phyloP scores from a whole-genome alignment of 2,113 vertebrate genomes.

The Megalops atlanticus region DNA sequence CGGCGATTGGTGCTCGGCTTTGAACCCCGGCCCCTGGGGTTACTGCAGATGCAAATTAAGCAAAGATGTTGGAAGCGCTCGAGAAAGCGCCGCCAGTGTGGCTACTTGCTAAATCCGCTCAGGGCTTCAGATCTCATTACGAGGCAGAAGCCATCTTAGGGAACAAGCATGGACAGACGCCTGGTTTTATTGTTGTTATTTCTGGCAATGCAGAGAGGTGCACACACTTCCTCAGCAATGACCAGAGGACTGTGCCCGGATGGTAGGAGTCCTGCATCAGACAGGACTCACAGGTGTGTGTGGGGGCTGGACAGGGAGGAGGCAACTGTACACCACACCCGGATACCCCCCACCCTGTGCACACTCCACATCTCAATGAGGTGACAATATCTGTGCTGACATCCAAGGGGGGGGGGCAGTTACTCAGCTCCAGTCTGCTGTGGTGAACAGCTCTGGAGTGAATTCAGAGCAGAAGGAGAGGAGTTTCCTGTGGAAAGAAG shows the following conservation, averaged over 20 bases:
- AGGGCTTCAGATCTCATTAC: constrained; percentile 67
- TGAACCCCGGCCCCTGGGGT: constrained; percentile 34
- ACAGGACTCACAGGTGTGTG: constrained; percentile 66
- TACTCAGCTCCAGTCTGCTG: no score
- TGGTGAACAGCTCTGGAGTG: no score
- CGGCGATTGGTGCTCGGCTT: background rate
- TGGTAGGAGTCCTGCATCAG: constrained; percentile 68
- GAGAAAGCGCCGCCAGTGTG: constrained; percentile 38
- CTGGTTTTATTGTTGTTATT: constrained; percentile 78
- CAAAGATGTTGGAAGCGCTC: constrained; percentile 54
- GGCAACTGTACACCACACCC: constrained; percentile 61
- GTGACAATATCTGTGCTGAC: no score
- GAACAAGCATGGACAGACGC: constrained; percentile 62
- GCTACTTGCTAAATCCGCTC: constrained; percentile 61
- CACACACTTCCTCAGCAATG: constrained; percentile 61
- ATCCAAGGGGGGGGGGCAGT: no score
- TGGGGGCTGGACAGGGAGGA: constrained; percentile 52
- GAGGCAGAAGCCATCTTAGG: constrained; percentile 63
- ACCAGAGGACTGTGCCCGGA: constrained; percentile 71
- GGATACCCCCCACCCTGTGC: constrained; percentile 20
- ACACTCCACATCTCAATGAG: constrained; percentile 55
- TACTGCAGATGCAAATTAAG: constrained; percentile 43
- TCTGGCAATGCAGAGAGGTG: constrained; percentile 59
- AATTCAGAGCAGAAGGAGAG: no score
- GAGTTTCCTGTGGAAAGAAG: no score